These are phyloP conservation scores for Hyperoplus immaculatus DNA, from an alignment of 2,797 vertebrate genomes.

Conservation along the genomic window DNA sequence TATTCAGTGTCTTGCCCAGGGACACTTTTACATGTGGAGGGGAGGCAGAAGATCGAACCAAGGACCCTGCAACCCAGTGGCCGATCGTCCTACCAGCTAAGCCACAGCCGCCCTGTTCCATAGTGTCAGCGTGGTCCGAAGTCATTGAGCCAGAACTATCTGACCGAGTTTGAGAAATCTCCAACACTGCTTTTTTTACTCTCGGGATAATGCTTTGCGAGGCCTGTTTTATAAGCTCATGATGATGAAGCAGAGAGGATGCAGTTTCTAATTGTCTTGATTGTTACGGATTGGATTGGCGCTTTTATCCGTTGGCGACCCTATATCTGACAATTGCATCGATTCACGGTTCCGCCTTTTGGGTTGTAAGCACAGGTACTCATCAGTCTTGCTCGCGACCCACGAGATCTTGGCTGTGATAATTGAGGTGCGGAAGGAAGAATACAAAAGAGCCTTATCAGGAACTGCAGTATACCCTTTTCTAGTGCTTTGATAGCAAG, in stretches of 20 bases:
- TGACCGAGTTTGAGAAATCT: not conserved
- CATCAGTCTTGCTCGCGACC: slow-evolving; percentile 45
- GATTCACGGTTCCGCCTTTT: slow-evolving; percentile 49
- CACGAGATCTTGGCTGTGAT: slow-evolving; percentile 52
- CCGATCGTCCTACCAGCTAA: too few relatives aligned
- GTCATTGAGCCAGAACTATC: not conserved
- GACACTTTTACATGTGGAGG: too few relatives aligned
- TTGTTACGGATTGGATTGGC: slow-evolving; percentile 20
- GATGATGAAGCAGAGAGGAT: slow-evolving; percentile 18
- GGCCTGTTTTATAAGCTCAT: slow-evolving; percentile 21
- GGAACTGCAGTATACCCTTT: slow-evolving; percentile 42
- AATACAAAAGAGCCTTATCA: slow-evolving; percentile 59
- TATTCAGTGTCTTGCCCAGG: too few relatives aligned
- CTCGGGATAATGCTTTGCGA: slow-evolving; percentile 3
- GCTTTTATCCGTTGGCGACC: slow-evolving; percentile 34
- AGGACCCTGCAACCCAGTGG: too few relatives aligned
- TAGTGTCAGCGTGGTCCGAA: not conserved
- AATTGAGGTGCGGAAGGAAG: slow-evolving; percentile 49
- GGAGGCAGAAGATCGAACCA: too few relatives aligned
- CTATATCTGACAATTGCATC: slow-evolving; percentile 33
- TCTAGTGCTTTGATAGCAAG: slow-evolving; percentile 54
- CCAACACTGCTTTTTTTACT: not conserved
- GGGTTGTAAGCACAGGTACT: slow-evolving; percentile 34
- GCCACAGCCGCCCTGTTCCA: not conserved
- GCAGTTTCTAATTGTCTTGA: slow-evolving; percentile 37